A percentile compares a stretch with the other conserved stretches of the same genome.
Evolutionary conservation across 2,888 invertebrate species (phyloP).

Genomic region (Anoncus sp.): DNA sequence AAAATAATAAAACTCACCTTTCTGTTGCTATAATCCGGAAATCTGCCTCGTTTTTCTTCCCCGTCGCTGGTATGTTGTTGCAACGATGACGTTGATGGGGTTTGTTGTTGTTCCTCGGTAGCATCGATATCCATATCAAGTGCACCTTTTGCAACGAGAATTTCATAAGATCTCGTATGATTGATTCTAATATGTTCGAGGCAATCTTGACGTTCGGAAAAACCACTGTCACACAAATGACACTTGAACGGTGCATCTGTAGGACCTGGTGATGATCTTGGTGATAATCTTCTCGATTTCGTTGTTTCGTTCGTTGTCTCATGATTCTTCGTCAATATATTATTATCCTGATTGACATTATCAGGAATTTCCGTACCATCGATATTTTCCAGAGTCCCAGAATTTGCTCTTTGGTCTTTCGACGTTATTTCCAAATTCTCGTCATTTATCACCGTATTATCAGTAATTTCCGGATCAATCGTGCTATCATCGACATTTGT

Average conservation of each 20-base stretch:
- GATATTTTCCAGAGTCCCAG: constrained; percentile 72
- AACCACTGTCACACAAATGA: constrained; percentile 95
- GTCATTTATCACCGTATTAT: neutral
- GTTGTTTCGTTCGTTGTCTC: constrained; percentile 65
- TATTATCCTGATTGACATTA: constrained; percentile 70
- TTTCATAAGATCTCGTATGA: constrained; percentile 91
- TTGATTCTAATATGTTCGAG: constrained; percentile 91
- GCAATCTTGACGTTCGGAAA: constrained; percentile 91
- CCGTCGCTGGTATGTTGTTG: constrained; percentile 86
- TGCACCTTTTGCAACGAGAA: constrained; percentile 93
- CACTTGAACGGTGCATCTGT: constrained; percentile 94
- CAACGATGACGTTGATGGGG: constrained; percentile 82
- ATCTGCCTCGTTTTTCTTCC: constrained; percentile 90
- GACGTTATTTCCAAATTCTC: neutral
- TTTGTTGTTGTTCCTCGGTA: constrained; percentile 80
- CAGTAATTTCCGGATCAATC: neutral
- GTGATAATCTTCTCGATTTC: constrained; percentile 75
- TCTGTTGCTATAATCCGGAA: constrained; percentile 94
- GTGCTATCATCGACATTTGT: constrained; percentile 50
- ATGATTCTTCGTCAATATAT: neutral
- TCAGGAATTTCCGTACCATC: constrained; percentile 75
- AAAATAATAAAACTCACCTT: constrained; percentile 88
- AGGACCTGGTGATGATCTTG: constrained; percentile 79
- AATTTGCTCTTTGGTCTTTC: neutral
- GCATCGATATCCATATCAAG: constrained; percentile 86